Evolutionary conservation across 92 coral and sea anemone species (phyloP).

Genomic region (Bergia puertoricense): DNA sequence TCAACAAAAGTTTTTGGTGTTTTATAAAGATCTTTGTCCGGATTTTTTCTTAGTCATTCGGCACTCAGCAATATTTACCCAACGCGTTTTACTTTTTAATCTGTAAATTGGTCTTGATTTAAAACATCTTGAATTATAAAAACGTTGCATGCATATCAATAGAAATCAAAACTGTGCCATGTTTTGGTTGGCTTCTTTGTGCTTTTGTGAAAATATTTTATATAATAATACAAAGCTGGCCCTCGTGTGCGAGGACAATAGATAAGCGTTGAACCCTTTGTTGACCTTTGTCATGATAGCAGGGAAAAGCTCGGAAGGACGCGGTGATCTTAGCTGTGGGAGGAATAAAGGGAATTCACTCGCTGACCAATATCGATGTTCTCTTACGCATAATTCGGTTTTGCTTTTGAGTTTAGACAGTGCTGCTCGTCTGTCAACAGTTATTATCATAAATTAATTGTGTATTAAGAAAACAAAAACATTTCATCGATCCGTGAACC

Average conservation of each 20-base stretch:
- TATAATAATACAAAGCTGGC: slow-evolving; percentile 3
- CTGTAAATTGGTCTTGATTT: background rate
- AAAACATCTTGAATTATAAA: background rate
- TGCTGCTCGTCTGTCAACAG: slow-evolving; percentile 14
- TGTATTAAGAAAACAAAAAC: slow-evolving; percentile 36
- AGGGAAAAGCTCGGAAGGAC: background rate
- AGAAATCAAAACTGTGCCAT: background rate
- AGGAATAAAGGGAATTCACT: background rate
- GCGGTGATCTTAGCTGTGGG: slow-evolving; percentile 14
- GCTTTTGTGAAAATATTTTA: background rate
- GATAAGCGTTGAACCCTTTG: background rate
- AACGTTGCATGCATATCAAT: background rate
- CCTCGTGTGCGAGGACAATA: slow-evolving; percentile 40
- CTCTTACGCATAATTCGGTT: background rate
- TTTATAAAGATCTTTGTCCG: too few relatives aligned
- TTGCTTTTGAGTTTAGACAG: background rate
- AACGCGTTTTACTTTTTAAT: background rate
- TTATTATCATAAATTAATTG: slow-evolving; percentile 35
- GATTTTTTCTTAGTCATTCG: background rate
- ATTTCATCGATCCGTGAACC: slow-evolving; percentile 33
- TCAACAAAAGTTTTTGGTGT: too few relatives aligned
- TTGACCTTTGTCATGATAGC: slow-evolving; percentile 28
- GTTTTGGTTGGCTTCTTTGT: slow-evolving; percentile 9
- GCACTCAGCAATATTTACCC: background rate
- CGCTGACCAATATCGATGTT: background rate